Conservation (phyloP, 2,113 vertebrate species). For the Entomyzon cyanotis region DNA sequence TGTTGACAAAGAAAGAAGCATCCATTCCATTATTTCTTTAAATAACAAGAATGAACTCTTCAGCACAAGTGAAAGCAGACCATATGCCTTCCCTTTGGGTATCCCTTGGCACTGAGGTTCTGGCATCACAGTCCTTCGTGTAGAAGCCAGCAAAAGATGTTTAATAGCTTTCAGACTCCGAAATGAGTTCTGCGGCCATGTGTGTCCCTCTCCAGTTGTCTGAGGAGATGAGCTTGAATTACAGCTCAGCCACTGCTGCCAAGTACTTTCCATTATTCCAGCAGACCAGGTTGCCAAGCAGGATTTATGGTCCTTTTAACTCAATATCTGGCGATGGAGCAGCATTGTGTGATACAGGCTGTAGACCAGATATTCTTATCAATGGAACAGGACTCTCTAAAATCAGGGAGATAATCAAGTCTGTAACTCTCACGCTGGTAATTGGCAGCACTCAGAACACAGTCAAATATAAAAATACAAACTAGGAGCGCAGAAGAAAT, state of each 20-base stretch:
- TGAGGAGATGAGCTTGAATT: slow-evolving; percentile 80
- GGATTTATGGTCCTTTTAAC: slow-evolving; percentile 76
- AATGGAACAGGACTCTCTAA: slow-evolving; percentile 75
- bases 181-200: slow-evolving; percentile 77
- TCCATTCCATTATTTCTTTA: slow-evolving; percentile 63
- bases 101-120: slow-evolving; percentile 71
- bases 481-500: neutral
- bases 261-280: slow-evolving; percentile 71
- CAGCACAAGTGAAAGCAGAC: slow-evolving; percentile 68
- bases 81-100: slow-evolving; percentile 76
- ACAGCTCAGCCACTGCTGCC: slow-evolving; percentile 76
- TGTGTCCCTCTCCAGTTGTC: slow-evolving; percentile 78
- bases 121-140: slow-evolving; percentile 63
- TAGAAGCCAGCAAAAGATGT: slow-evolving; percentile 75
- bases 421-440: slow-evolving; percentile 77
- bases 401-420: slow-evolving; percentile 85
- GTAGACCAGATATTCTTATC: slow-evolving; percentile 77
- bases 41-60: slow-evolving; percentile 70
- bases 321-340: slow-evolving; percentile 65
- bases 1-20: slow-evolving; percentile 24
- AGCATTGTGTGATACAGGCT: slow-evolving; percentile 75
- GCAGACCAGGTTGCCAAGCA: slow-evolving; percentile 70
- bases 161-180: slow-evolving; percentile 76
- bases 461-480: slow-evolving; percentile 46
- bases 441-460: slow-evolving; percentile 58